These are phyloP conservation scores for Rhinichthys klamathensis DNA, from an alignment of 2,113 vertebrate species.

Conservation along the genomic window DNA sequence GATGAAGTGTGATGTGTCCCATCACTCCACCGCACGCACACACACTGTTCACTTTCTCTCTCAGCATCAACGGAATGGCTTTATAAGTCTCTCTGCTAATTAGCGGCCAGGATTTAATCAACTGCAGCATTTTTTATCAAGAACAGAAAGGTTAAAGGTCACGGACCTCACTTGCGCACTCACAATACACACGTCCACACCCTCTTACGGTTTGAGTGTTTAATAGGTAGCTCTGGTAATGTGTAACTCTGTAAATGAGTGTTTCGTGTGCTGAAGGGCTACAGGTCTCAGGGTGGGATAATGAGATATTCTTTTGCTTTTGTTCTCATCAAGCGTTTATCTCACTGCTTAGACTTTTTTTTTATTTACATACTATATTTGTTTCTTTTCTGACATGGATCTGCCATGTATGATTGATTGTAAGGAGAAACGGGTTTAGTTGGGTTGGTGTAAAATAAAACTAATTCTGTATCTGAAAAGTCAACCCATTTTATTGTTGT, in stretches of 20 bases:
- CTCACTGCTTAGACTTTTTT: not conserved
- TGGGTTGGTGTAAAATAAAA: no score
- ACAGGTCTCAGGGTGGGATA: slow-evolving; percentile 14
- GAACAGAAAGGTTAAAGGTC: slow-evolving; percentile 55
- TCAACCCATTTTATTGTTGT: no score
- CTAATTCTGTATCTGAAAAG: no score
- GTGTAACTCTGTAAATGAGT: slow-evolving; percentile 49
- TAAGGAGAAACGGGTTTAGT: no score
- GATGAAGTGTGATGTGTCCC: slow-evolving; percentile 50
- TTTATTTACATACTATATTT: slow-evolving; percentile 2
- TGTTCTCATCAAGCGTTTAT: slow-evolving; percentile 13
- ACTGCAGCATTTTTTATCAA: slow-evolving; percentile 50
- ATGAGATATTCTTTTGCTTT: slow-evolving; percentile 37
- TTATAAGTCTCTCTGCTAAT: slow-evolving; percentile 40
- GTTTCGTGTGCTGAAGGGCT: slow-evolving; percentile 46
- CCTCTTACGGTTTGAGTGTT: slow-evolving; percentile 39
- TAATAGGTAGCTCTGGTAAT: slow-evolving; percentile 49
- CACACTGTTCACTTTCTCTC: slow-evolving; percentile 43
- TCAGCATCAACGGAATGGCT: slow-evolving; percentile 20
- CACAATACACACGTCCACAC: slow-evolving; percentile 17
- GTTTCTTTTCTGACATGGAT: not conserved
- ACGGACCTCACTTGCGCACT: not conserved
- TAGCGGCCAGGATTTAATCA: slow-evolving; percentile 50
- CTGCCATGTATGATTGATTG: not conserved
- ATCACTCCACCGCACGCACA: slow-evolving; percentile 38